Base-by-base conservation (phyloP, 2,797 vertebrate genomes). In the Ptychadena robeensis region DNA sequence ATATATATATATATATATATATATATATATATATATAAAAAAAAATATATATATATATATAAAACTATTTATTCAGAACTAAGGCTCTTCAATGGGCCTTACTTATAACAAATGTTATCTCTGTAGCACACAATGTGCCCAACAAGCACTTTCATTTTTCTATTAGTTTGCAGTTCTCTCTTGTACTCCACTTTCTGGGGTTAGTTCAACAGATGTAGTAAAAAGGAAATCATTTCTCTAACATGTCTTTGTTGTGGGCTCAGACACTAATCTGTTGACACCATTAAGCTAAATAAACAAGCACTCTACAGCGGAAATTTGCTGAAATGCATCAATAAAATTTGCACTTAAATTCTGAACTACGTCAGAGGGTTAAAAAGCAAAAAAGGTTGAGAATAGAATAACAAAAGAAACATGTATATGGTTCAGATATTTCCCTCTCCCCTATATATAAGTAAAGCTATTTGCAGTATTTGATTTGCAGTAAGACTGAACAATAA, bases 221-320 rank as follows among this genome's bases (percentile, higher is more conserved):
- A 35, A 68, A 75, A 77, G 11, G 44, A 69, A 65, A 68, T 68
- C 9, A 69, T 57, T 79, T 68, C n/a, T 79, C 30, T 30, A 57
- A 57, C 65, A 53, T 48, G 76, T 22, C 76, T 59, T 79, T 69
- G 76, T 79, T 57, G 76, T 59, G 18, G 65, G 76, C 48, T 79
- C 31, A 79, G 25, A 31, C 76, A 57, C 31, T 27, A 31, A 34
- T 68, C 65, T 37, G 65, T 68, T 53, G 31, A 68, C 40, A 57
- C 76, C 66, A 79, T 68, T 69, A 68, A 79, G 76, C n/a, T 65
- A 66, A 77, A 77, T 25, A 77, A 77, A 77, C 59, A 75, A 64
- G 35, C 37, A 68, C 67, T 69, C 34, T 22, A 48, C 65, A 37
- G 30, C 40, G 44, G 65, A 79, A 68, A 57, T 68, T 79, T 69